Percentiles rank a stretch among this genome's conserved stretches.
These are phyloP conservation scores for Pygocentrus nattereri DNA, from an alignment of 2,797 vertebrate species.

Conservation along the genomic window DNA sequence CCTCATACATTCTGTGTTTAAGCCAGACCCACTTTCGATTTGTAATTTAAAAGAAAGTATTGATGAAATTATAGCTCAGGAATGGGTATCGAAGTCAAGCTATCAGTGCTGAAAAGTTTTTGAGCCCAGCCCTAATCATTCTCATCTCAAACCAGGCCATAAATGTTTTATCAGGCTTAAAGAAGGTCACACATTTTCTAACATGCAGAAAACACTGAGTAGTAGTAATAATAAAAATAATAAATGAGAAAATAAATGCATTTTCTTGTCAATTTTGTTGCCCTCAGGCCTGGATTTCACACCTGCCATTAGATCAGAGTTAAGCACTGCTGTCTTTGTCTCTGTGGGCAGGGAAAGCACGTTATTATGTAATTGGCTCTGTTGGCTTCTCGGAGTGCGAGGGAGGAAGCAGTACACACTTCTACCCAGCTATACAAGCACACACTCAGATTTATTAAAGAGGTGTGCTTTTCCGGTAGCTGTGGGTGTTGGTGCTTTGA, in stretches of 20 bases:
- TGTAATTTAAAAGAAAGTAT: too few relatives aligned
- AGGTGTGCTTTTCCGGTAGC: neutral
- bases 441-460: neutral
- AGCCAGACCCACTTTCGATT: too few relatives aligned
- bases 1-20: too few relatives aligned
- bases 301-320: neutral
- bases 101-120: too few relatives aligned
- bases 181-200: too few relatives aligned
- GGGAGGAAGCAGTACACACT: slow-evolving; percentile 16
- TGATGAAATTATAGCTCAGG: too few relatives aligned
- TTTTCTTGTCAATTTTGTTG: neutral
- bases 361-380: slow-evolving; percentile 20
- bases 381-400: neutral
- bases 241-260: neutral
- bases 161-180: too few relatives aligned
- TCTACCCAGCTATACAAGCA: neutral
- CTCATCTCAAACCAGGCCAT: too few relatives aligned
- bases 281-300: neutral
- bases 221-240: neutral
- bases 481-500: neutral
- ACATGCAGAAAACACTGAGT: too few relatives aligned
- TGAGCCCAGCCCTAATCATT: too few relatives aligned
- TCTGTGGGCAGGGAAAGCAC: neutral
- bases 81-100: too few relatives aligned
- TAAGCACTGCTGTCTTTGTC: neutral